Base-by-base conservation (phyloP, 2,888 invertebrate genomes). In the Malthinus flaveolus region DNA sequence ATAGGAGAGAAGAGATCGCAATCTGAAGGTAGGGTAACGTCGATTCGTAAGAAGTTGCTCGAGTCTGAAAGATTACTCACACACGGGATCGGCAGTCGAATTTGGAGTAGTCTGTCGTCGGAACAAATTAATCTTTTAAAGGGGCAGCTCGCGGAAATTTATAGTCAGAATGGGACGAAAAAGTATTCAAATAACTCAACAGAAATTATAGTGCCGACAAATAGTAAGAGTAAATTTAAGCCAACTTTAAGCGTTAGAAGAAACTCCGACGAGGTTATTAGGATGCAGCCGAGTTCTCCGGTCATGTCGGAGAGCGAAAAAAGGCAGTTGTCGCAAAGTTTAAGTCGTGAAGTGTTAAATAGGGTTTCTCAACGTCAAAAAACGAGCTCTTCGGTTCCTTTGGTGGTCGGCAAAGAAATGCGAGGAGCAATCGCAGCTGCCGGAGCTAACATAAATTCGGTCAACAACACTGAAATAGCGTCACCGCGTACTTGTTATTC, bases 41-140 rank as follows among this genome's bases (percentile, higher is more conserved):
- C 74, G 11, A 64, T 50, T 47, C 67, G 65, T 58, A 71, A 66
- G 58, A 71, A 66, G 59, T 59, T 67, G 49, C 61, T 63, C n/a
- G 75, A 74, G 33, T 68, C 71, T n/a, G 77, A 78, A 58, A 63
- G 69, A 11, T 62, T 77, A n/a, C 57, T 76, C 32, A 81, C 73
- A 48, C 79, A 80, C 31, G 89, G 90, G 7, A 82, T 91, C 8
- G 91, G 91, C 6, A 88, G 86, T 70, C 85, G 88, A 57, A 82
- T 93, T 50, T 92, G 92, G 85, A 92, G 91, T 71, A 92, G 93
- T 68, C 79, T 93, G 39, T 91, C 93, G 1, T 86, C 89, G 78
- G 91, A 93, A 63, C 93, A 93, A 79, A 88, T 93, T 0, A 87
- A 86, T 68, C 87, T 89, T 23, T 80, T 93, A 37, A 92, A 91